phyloP scores from a whole-genome alignment of 1,140 invertebrate genomes.

The Tetragnatha versicolor region DNA sequence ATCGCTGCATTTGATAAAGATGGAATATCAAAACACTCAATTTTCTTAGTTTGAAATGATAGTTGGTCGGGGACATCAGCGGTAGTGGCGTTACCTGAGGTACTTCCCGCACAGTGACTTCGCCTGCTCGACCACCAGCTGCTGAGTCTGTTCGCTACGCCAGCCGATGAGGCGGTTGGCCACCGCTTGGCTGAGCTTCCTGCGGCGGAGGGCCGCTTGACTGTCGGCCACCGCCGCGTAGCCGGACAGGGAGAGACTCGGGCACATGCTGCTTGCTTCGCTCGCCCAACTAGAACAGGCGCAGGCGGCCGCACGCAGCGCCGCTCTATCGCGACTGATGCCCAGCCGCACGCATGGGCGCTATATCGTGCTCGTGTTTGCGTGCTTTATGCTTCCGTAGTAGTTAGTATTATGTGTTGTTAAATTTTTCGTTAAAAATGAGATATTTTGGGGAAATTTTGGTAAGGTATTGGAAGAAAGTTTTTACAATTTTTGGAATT shows the following conservation, averaged over 20 bases:
- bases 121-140: conserved; percentile 66
- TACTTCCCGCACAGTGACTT: conserved; percentile 73
- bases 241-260: conserved; percentile 38
- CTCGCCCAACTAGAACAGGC: not conserved
- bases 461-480: no score
- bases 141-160: conserved; percentile 54
- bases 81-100: conserved; percentile 72
- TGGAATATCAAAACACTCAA: no score
- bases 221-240: conserved; percentile 44
- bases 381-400: no score
- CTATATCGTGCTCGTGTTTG: no score
- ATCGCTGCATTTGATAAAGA: no score
- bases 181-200: conserved; percentile 29
- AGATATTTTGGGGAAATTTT: no score
- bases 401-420: no score
- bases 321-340: no score
- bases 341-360: not conserved
- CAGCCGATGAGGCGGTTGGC: conserved; percentile 36
- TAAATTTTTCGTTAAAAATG: no score
- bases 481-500: no score
- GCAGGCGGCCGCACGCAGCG: not conserved
- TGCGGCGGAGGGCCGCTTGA: conserved; percentile 29
- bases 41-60: no score
- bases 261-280: not conserved
- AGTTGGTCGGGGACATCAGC: no score